Percentiles rank a stretch among this genome's conserved stretches.
These are phyloP conservation scores for Gymnarchus niloticus DNA, from an alignment of 2,113 vertebrate genomes.

Conservation along the genomic window DNA sequence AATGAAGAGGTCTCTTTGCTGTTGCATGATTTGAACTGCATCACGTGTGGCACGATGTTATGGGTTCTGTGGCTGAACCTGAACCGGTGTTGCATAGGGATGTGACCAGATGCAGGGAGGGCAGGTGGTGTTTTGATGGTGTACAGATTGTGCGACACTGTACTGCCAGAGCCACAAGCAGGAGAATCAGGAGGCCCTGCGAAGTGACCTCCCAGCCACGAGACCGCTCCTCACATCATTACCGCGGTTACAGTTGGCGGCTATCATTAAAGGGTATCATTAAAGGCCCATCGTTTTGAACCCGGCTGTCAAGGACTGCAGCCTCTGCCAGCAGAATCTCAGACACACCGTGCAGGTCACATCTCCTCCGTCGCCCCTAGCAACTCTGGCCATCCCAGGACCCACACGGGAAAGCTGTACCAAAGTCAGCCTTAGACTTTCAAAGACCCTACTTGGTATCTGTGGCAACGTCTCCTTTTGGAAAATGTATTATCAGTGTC, in stretches of 20 bases:
- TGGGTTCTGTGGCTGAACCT: neutral
- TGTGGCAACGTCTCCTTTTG: neutral
- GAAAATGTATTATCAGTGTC: neutral
- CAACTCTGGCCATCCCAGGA: neutral
- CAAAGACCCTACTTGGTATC: neutral
- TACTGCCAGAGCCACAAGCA: neutral
- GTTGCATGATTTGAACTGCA: neutral
- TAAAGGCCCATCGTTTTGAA: slow-evolving; percentile 2
- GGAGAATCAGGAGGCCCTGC: neutral
- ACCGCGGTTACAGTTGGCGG: neutral
- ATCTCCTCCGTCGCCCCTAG: neutral
- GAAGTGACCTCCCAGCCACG: neutral
- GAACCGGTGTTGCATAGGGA: neutral
- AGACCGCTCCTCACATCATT: neutral
- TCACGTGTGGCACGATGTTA: neutral
- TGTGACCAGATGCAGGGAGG: no score
- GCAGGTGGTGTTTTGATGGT: no score
- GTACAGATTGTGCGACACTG: no score
- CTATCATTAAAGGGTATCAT: slow-evolving; percentile 11
- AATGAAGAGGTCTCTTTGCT: neutral
- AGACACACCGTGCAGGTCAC: neutral
- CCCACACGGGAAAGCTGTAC: neutral
- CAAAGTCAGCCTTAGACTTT: neutral
- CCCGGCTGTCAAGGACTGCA: neutral
- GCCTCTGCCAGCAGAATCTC: neutral